Base-by-base conservation (phyloP, 2,888 invertebrate species). In the Hydrotaea diabolus region DNA sequence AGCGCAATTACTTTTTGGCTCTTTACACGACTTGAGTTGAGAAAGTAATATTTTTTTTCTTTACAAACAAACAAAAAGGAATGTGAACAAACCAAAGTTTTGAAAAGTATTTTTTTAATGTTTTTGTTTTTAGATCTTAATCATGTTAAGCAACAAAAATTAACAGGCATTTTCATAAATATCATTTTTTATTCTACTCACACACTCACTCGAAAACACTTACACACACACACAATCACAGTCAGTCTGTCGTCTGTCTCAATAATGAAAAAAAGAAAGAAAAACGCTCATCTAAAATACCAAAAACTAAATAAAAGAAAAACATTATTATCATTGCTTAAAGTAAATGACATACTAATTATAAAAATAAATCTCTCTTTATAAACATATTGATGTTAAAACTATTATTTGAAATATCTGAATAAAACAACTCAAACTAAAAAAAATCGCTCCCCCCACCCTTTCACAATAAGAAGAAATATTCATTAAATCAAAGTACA, bases 251-350 rank as follows among this genome's bases (percentile, higher is more conserved):
- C 80, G 78, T 82, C 85, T 82, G 85, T 85, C 85, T 85, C 82
- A 85, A 82, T 77, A 72, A 85, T 72, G 78, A 66, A 81, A 17
- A 66, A 21, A 36, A 85, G 66, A 76, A 66, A 81, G 8, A 66
- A 21, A 36, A 64, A 66, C 19, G 21, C 76, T 80, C 85, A 85
- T 85, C 85, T 85, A 82, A 80, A 85, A 82, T 80, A 80, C 79
- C 80, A 77, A 80, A 85, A 75, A 80, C 76, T 43, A 43, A 46
- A 59, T n/a, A n/a, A n/a, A n/a, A n/a, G n/a, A n/a, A n/a, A n/a
- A n/a, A n/a, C n/a, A 46, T 21, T 23, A 26, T 59, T 85, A 17
- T 77, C 78, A 71, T 82, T 82, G 82, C 79, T 82, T 62, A 64
- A 80, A 80, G 75, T 75, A 75, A 66, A 66, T 73, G 73, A 66